Conservation (phyloP, 2,888 invertebrate genomes). For the Drosophila lutescens region DNA sequence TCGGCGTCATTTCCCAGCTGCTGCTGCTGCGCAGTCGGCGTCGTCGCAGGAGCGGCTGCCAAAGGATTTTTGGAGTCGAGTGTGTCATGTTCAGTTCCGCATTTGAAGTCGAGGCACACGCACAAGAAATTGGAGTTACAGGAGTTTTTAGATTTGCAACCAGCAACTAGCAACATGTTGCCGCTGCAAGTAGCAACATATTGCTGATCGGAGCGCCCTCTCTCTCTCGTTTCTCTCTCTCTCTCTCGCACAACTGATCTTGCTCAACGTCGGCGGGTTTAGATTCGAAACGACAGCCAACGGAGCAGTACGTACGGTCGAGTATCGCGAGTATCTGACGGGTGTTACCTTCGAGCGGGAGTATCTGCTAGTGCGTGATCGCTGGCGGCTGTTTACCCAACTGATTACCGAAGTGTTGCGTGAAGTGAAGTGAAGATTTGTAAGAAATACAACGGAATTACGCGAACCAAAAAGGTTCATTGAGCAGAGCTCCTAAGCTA, state of each 20-base stretch:
- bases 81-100: slow-evolving; percentile 75
- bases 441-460: slow-evolving; percentile 27
- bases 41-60: slow-evolving; percentile 54
- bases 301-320: slow-evolving; percentile 17
- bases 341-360: slow-evolving; percentile 15
- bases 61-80: slow-evolving; percentile 63
- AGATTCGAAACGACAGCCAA: slow-evolving; percentile 46
- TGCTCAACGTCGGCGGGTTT: slow-evolving; percentile 54
- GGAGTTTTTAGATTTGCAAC: background rate
- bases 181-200: slow-evolving; percentile 26
- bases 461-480: slow-evolving; percentile 65
- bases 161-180: slow-evolving; percentile 22
- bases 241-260: slow-evolving; percentile 59
- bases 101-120: slow-evolving; percentile 57
- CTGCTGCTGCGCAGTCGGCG: slow-evolving; percentile 43
- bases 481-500: slow-evolving; percentile 68
- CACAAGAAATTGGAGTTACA: slow-evolving; percentile 11
- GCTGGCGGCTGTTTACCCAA: slow-evolving; percentile 62
- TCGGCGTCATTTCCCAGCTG: slow-evolving; percentile 46
- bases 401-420: slow-evolving; percentile 71
- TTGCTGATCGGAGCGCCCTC: slow-evolving; percentile 48
- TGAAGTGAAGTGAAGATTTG: slow-evolving; percentile 60
- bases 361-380: slow-evolving; percentile 53
- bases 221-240: background rate
- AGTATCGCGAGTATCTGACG: slow-evolving; percentile 28